phyloP scores from a whole-genome alignment of 2,113 vertebrate species.

The Chlorodrepanis virens region DNA sequence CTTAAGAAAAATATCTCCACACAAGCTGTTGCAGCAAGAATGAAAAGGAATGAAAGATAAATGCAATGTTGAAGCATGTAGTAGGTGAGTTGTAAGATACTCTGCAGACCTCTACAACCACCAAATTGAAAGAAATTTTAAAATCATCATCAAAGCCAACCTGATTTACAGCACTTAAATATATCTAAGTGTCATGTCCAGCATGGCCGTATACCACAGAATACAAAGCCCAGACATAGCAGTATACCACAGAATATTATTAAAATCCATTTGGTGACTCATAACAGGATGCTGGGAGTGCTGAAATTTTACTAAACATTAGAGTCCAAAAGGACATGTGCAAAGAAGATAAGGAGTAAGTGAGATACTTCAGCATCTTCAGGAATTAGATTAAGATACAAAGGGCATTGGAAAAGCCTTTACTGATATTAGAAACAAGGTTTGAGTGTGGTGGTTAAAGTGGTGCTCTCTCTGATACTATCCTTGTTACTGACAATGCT shows the following conservation, averaged over 20 bases:
- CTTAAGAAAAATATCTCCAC: neutral
- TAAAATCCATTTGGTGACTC: neutral
- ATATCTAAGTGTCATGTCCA: neutral
- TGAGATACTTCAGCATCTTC: neutral
- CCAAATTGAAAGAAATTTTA: neutral
- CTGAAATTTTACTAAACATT: neutral
- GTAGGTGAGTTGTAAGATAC: neutral
- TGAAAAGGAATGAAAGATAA: neutral
- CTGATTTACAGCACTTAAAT: neutral
- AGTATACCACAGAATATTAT: neutral
- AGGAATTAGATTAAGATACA: neutral
- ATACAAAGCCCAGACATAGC: neutral
- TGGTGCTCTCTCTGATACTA: neutral
- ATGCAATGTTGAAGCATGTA: neutral
- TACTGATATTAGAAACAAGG: neutral
- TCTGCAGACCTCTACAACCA: neutral
- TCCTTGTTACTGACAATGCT: neutral
- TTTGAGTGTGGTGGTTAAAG: neutral
- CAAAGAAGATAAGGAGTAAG: neutral
- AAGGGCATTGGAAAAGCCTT: neutral
- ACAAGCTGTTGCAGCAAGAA: neutral
- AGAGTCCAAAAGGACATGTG: neutral
- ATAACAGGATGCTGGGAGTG: neutral
- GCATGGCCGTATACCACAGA: neutral
- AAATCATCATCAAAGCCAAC: neutral